A percentile compares a stretch with the other conserved stretches of the same genome.
Evolutionary conservation across 1,140 invertebrate genomes (phyloP).

Genomic region (Mercenaria mercenaria): DNA sequence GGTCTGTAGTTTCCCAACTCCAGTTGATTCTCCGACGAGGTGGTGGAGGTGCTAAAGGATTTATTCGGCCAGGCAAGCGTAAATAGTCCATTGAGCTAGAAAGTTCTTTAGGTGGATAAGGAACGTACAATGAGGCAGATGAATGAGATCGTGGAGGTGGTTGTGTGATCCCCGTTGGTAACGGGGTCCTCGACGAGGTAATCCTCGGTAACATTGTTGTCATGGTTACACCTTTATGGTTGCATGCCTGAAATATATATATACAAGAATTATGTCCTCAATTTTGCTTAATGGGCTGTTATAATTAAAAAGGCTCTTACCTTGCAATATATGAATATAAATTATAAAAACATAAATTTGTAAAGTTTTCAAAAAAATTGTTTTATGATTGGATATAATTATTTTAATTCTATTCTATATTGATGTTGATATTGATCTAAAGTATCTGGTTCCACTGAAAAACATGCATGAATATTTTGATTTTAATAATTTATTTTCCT

Average conservation of each 20-base stretch:
- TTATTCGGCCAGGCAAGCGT: conserved; percentile 79
- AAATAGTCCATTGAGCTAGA: conserved; percentile 78
- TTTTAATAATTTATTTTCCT: no score
- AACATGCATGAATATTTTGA: no score
- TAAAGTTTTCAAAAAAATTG: no score
- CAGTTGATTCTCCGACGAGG: conserved; percentile 79
- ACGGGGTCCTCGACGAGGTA: conserved; percentile 73
- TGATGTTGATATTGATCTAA: no score
- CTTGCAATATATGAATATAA: no score
- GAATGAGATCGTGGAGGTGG: conserved; percentile 67
- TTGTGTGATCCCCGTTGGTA: conserved; percentile 65
- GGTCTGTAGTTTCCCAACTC: conserved; percentile 83
- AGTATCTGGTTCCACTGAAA: no score
- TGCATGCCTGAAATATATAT: conserved; percentile 43
- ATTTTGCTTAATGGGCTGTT: no score
- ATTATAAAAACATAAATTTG: no score
- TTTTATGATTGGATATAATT: no score
- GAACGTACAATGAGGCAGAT: conserved; percentile 74
- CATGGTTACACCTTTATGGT: neutral
- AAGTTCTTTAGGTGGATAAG: conserved; percentile 81
- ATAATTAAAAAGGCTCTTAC: no score
- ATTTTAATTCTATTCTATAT: no score
- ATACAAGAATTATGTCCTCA: neutral
- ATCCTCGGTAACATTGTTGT: conserved; percentile 74
- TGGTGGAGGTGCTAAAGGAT: conserved; percentile 80